Evolutionary conservation across 2,797 vertebrate species (phyloP).

Genomic region (Propithecus perrieri): DNA sequence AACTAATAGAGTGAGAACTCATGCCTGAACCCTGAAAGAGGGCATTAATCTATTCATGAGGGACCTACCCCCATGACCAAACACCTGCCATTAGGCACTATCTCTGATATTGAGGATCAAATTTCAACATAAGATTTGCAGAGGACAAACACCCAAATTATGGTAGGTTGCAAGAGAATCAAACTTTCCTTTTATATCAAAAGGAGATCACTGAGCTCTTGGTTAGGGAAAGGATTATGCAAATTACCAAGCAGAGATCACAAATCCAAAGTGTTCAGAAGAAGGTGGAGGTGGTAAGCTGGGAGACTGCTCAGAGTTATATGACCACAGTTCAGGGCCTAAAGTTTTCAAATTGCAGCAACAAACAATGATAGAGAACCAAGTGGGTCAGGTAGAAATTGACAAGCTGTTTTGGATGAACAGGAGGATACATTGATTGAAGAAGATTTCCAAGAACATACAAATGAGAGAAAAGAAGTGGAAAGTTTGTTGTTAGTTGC

Average conservation of each 20-base stretch:
- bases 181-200: conserved; percentile 84
- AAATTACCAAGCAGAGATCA: conserved; percentile 84
- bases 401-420: conserved; percentile 87
- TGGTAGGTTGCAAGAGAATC: conserved; percentile 82
- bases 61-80: too few relatives aligned
- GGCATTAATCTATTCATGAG: too few relatives aligned
- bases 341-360: conserved; percentile 71
- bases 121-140: too few relatives aligned
- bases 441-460: conserved; percentile 86
- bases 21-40: too few relatives aligned
- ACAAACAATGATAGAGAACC: conserved; percentile 69
- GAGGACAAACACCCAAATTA: too few relatives aligned
- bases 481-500: conserved; percentile 90
- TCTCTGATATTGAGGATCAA: too few relatives aligned
- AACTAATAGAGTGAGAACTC: too few relatives aligned
- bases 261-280: conserved; percentile 82
- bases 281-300: conserved; percentile 76
- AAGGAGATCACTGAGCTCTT: conserved; percentile 87
- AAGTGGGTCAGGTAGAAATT: conserved; percentile 83
- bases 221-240: conserved; percentile 84
- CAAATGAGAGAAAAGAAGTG: conserved; percentile 88
- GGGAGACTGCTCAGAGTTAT: conserved; percentile 84
- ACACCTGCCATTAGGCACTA: too few relatives aligned
- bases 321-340: conserved; percentile 77
- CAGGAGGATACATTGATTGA: conserved; percentile 87